A percentile compares a stretch with the other conserved stretches of the same genome.
phyloP scores from a whole-genome alignment of 2,113 vertebrate species.

The Nothocercus nigrocapillus region DNA sequence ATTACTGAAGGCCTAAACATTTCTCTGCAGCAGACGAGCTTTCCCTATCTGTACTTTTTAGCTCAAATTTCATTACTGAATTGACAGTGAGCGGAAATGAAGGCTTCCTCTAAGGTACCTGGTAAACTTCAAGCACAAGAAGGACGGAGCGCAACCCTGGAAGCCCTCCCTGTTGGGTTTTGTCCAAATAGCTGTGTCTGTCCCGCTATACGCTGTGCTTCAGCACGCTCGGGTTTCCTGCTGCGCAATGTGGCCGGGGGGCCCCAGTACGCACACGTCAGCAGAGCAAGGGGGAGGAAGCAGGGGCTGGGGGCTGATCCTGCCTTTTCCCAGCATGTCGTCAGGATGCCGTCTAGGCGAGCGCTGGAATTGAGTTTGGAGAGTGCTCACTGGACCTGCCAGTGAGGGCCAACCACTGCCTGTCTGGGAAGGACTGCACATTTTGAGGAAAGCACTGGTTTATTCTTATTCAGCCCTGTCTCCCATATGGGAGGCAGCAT shows the following conservation, averaged over 20 bases:
- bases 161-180: not conserved
- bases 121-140: not conserved
- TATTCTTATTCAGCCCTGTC: slow-evolving; percentile 10
- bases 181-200: not conserved
- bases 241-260: not conserved
- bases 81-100: not conserved
- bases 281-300: not conserved
- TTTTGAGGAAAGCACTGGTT: slow-evolving; percentile 6
- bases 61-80: not conserved
- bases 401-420: slow-evolving; percentile 7
- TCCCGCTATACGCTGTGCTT: not conserved
- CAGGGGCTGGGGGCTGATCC: accelerated
- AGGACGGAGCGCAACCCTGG: not conserved
- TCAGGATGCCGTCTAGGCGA: not conserved
- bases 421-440: slow-evolving; percentile 7
- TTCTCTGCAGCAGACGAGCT: not conserved
- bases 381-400: not conserved
- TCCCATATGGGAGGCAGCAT: not conserved
- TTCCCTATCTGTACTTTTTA: not conserved
- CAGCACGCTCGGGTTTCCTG: not conserved
- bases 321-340: not conserved
- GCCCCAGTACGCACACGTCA: not conserved
- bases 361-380: not conserved
- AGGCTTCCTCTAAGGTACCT: not conserved
- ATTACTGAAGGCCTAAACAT: not conserved